Base-by-base conservation (phyloP, 2,888 invertebrate genomes). In the Papilio elwesi region DNA sequence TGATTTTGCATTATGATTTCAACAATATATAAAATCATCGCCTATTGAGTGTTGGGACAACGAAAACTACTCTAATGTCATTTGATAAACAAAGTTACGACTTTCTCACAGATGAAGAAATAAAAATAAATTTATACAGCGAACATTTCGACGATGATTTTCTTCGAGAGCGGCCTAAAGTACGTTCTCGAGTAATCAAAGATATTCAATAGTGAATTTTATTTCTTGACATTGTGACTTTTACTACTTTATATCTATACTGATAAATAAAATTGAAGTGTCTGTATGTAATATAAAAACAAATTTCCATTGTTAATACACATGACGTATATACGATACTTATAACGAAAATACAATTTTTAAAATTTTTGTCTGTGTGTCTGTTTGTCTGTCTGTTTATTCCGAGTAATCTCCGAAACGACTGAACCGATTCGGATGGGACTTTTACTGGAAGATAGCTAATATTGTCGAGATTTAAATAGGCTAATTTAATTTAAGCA, bases 51-150 rank as follows among this genome's bases (percentile, higher is more conserved):
- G 1, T 64, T n/a, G 53, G 16, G 53, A 36, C 53, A 0, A 65
- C 47, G 51, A 51, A n/a, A 15, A 16, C 7, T 7, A n/a, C 47
- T 57, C 70, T 55, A 57, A 65, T 55, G 65, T 65, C 65, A 70
- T 70, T 70, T 64, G 55, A 65, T 55, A 70, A 70, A 70, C 65
- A 65, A 65, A 70, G 65, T 70, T 70, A 70, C 70, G 70, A 65
- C 65, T 70, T 47, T 69, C 49, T 64, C 48, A 57, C 53, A 48
- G 64, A 70, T 55, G 53, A 49, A 70, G 70, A 7, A 49, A 55
- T 69, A 59, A 69, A 65, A 70, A 43, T 70, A 65, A 65, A 70
- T 70, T 70, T 70, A 70, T 57, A 38, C 26, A 57, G 57, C 57
- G 36, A n/a, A 52, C 12, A 47, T 70, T 64, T 53, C 52, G 5